Percentiles rank a stretch among this genome's conserved stretches.
phyloP scores from a whole-genome alignment of 2,113 vertebrate species.

The Podarcis cretensis region DNA sequence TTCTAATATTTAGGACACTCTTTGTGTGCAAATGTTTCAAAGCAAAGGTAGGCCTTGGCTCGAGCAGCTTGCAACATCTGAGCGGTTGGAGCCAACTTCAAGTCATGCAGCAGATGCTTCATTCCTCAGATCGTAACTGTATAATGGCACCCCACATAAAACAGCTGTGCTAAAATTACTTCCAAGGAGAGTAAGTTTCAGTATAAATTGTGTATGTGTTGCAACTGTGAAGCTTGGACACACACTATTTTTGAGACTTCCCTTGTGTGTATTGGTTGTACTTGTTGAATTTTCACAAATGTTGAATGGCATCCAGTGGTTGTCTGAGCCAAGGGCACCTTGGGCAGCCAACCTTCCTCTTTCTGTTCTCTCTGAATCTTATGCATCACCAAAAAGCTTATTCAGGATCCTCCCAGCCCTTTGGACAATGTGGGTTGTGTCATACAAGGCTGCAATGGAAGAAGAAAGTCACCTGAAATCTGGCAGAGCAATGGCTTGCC shows the following conservation, averaged over 20 bases:
- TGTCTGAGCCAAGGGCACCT: background rate
- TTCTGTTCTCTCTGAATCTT: background rate
- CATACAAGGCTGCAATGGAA: no score
- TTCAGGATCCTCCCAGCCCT: no score
- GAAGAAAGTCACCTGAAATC: no score
- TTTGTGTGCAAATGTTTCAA: background rate
- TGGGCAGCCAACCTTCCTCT: background rate
- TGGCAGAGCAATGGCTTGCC: no score
- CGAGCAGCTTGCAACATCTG: background rate
- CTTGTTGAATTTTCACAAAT: background rate
- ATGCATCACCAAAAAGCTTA: background rate
- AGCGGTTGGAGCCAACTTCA: background rate
- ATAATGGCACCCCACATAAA: background rate
- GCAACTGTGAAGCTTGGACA: background rate
- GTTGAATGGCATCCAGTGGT: background rate
- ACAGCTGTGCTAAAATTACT: background rate
- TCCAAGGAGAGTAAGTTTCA: background rate
- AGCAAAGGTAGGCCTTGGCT: background rate
- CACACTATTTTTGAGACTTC: background rate
- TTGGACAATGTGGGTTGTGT: no score
- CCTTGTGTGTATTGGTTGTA: background rate
- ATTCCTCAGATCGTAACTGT: background rate
- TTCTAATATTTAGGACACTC: background rate
- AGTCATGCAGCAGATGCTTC: background rate
- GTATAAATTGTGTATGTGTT: background rate